phyloP scores from a whole-genome alignment of 1,140 invertebrate genomes.

The Zaprionus africanus region DNA sequence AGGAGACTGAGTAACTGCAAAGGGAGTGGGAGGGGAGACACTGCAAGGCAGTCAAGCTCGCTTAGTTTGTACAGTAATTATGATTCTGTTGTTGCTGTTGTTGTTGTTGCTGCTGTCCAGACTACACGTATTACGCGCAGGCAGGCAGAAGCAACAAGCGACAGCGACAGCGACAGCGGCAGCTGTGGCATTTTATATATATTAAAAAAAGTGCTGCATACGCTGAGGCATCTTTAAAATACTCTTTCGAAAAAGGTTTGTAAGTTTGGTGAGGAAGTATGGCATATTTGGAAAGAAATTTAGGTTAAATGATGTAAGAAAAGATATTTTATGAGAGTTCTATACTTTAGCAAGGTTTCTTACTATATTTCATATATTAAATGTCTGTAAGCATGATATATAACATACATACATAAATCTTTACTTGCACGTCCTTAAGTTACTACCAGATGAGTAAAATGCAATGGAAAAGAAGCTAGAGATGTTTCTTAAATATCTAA shows the following conservation, averaged over 20 bases:
- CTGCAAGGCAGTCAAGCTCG: constrained; percentile 51
- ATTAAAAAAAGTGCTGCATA: constrained; percentile 43
- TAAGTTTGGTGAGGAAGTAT: background rate
- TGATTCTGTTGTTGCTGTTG: constrained; percentile 32
- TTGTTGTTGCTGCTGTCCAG: constrained; percentile 43
- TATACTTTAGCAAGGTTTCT: background rate
- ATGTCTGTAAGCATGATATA: no score
- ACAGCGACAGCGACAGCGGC: constrained; percentile 28
- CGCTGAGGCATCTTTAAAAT: constrained; percentile 2
- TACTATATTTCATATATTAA: background rate
- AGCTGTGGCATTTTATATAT: constrained; percentile 13
- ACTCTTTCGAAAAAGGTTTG: background rate
- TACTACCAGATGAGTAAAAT: no score
- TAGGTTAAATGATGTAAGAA: background rate
- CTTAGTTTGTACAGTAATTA: constrained; percentile 64
- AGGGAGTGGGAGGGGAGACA: background rate
- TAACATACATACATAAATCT: no score
- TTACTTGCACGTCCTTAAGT: no score
- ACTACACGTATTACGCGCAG: constrained; percentile 51
- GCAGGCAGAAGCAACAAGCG: constrained; percentile 65
- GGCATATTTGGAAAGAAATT: background rate
- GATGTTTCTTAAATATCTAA: no score
- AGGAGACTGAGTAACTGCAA: constrained; percentile 6
- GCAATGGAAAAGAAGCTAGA: no score
- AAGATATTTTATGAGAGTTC: background rate